Percentiles rank a stretch among this genome's conserved stretches.
Evolutionary conservation across 2,113 vertebrate genomes (phyloP).

Genomic region (Lophotis ruficrista): DNA sequence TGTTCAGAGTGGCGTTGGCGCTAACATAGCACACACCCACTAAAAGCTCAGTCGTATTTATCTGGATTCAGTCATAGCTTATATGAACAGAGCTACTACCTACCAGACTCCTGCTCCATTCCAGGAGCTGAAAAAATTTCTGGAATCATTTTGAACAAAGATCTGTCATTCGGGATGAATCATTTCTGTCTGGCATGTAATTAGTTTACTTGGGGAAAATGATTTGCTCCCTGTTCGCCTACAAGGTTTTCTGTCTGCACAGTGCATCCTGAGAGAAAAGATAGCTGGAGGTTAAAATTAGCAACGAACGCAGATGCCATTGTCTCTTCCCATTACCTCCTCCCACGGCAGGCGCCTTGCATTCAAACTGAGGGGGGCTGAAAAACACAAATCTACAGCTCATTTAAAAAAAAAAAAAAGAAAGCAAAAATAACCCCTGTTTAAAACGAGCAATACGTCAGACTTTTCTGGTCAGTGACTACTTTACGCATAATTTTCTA

Average conservation of each 20-base stretch:
- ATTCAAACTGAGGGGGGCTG: background rate
- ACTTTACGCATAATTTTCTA: background rate
- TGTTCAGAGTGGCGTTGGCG: background rate
- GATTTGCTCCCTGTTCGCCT: background rate
- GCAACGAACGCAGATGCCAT: conserved; percentile 21
- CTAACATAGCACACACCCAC: background rate
- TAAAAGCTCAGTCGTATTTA: background rate
- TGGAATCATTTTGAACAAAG: background rate
- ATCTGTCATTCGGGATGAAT: background rate
- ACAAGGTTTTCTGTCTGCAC: background rate
- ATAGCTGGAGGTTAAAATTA: conserved; percentile 69
- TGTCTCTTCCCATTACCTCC: conserved; percentile 50
- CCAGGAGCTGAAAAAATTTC: background rate
- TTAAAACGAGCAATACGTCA: background rate
- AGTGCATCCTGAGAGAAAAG: background rate
- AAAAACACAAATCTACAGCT: conserved; percentile 22
- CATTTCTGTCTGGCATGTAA: background rate
- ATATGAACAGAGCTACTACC: background rate
- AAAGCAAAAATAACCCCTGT: background rate
- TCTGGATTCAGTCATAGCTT: background rate
- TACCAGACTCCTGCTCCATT: background rate
- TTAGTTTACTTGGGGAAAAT: background rate
- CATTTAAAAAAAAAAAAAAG: background rate
- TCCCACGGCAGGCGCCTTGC: conserved; percentile 3
- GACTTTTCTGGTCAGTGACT: background rate